Evolutionary conservation across 2,888 invertebrate genomes (phyloP), one percentile per base, ranked within the genome.

Genomic region (Sphaerophoria taeniata): DNA sequence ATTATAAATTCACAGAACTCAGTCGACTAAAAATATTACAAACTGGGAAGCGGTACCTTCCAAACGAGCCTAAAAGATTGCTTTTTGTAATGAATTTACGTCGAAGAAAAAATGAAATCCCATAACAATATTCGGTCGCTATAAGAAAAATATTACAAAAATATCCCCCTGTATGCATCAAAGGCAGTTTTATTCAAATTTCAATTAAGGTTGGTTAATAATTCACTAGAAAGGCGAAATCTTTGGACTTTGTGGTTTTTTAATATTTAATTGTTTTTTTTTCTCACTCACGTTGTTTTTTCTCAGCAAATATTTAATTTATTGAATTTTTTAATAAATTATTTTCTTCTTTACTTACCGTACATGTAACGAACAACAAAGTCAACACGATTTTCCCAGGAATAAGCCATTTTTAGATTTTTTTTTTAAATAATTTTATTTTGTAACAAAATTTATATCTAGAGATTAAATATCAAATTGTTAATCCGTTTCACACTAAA

Each of bases 341-440:
- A 11, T 43, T 11, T 0, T 24, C 24, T 24, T 24, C 36, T 36
- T n/a, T 55, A 91, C 92, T 95, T 93, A 96, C 96, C 96, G 90
- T 96, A 97, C 89, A 96, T 94, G 92, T 95, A 96, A 91, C 95
- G 94, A 88, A 96, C 96, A 90, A 96, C 95, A 92, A 96, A 97
- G 90, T 94, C 95, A 87, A 97, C 96, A 91, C 97, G 94, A 92
- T 95, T 96, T 90, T 96, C 96, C 96, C 96, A 97, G 90, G 95
- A 94, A 93, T 96, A 96, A 78, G 96, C 95, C 96, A 96, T 96
- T 90, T 87, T 88, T 79, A 77, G 78, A 67, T 76, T 16, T 75
- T 49, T 3, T 49, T 53, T 45, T 85, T 87, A 73, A 74, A 87
- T 87, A 75, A 86, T 47, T 72, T 61, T 58, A 34, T 31, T 55